Conservation (phyloP, 92 coral and sea anemone species). For the Phenganax subtilis region DNA sequence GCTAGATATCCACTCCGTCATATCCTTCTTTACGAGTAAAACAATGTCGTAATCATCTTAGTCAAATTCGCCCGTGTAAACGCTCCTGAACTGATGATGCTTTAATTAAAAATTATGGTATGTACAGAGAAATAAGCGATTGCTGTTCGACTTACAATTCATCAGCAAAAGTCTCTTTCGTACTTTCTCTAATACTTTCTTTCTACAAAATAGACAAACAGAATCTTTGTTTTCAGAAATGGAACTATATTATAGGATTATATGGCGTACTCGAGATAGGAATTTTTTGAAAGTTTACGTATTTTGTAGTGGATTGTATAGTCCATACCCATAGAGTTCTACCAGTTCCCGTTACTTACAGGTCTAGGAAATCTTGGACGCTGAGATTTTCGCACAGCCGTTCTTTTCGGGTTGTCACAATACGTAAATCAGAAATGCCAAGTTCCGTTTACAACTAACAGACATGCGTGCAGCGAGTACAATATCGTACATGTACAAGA, state of each 20-base stretch:
- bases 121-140: background rate
- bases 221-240: background rate
- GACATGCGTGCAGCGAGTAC: no score
- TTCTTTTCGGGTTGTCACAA: no score
- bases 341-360: no score
- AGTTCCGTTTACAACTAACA: no score
- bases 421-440: no score
- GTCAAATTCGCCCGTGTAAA: background rate
- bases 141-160: conserved; percentile 17
- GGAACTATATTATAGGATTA: background rate
- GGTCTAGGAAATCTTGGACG: no score
- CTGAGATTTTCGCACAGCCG: no score
- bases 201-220: conserved; percentile 12
- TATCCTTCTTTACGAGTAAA: background rate
- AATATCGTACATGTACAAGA: no score
- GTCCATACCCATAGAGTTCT: no score
- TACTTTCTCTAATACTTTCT: conserved; percentile 15
- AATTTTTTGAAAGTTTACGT: no score
- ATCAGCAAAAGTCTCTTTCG: conserved; percentile 1
- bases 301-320: no score
- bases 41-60: background rate
- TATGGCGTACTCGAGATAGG: background rate
- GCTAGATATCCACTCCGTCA: no score
- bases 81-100: background rate
- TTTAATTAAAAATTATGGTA: background rate